Percentiles rank a stretch among this genome's conserved stretches.
Conservation (phyloP, 2,113 vertebrate genomes). For the Onychostoma macrolepis region DNA sequence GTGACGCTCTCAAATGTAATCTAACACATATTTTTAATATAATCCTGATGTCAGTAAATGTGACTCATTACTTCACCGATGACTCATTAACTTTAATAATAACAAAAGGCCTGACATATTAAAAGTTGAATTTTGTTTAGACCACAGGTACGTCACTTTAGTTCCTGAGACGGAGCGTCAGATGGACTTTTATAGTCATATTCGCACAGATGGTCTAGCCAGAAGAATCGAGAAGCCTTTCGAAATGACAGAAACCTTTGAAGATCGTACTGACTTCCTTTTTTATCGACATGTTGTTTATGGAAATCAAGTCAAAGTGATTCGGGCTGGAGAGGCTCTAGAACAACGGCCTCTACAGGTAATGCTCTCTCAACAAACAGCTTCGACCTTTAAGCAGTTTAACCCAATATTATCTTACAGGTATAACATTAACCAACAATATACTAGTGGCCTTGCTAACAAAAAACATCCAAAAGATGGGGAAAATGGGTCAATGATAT, state of each 20-base stretch:
- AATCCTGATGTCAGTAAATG: not conserved
- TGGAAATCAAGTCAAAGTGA: conserved; percentile 52
- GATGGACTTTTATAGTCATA: conserved; percentile 81
- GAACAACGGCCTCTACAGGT: conserved; percentile 63
- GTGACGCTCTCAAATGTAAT: conserved; percentile 77
- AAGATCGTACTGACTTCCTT: conserved; percentile 81
- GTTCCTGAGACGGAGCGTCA: conserved; percentile 70
- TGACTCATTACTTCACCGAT: not conserved
- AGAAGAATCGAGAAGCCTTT: conserved; percentile 67
- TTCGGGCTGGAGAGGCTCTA: accelerated
- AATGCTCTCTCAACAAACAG: not conserved
- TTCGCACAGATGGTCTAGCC: conserved; percentile 75
- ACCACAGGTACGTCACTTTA: conserved; percentile 74
- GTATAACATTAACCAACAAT: conserved; percentile 35
- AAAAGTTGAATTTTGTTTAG: conserved; percentile 64
- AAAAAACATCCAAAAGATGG: not conserved
- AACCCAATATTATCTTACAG: not conserved
- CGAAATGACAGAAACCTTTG: conserved; percentile 80
- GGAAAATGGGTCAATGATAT: not conserved
- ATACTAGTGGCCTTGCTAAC: not conserved
- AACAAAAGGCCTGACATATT: not conserved
- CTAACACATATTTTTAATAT: not conserved
- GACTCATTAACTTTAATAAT: not conserved
- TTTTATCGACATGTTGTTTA: conserved; percentile 71
- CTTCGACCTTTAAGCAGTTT: conserved; percentile 6